These are phyloP conservation scores for Pipistrellus nathusii DNA, from an alignment of 2,797 vertebrate species.

Conservation along the genomic window DNA sequence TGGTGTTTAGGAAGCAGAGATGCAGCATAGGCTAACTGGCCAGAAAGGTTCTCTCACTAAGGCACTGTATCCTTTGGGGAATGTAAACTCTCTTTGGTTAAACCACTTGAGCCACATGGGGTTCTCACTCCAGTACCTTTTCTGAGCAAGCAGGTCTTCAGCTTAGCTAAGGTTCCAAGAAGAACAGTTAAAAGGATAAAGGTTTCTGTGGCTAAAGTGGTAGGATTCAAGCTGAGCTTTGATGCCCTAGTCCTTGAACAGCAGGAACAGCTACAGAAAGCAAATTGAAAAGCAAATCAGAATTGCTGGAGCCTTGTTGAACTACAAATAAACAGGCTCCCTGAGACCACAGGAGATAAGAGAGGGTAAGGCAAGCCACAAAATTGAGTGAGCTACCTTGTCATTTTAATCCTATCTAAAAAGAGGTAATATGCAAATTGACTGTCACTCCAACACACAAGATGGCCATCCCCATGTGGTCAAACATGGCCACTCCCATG, in stretches of 20 bases:
- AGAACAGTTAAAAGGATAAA: constrained; percentile 69
- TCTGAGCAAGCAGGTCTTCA: constrained; percentile 45
- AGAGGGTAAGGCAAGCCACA: constrained; percentile 37
- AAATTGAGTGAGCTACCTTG: constrained; percentile 45
- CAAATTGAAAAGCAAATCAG: constrained; percentile 68
- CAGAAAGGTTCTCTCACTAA: background rate
- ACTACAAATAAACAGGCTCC: constrained; percentile 68
- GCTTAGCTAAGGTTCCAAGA: constrained; percentile 50
- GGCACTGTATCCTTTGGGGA: background rate
- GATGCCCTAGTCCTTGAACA: constrained; percentile 61
- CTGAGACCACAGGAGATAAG: constrained; percentile 26
- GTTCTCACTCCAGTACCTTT: constrained; percentile 43
- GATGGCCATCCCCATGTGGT: no score
- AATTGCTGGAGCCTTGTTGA: constrained; percentile 73
- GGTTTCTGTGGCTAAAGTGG: constrained; percentile 61
- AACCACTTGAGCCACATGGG: constrained; percentile 15
- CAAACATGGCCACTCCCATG: no score
- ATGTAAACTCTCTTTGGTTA: constrained; percentile 48
- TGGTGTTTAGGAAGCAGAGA: background rate
- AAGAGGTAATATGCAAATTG: no score
- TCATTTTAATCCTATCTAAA: constrained; percentile 46
- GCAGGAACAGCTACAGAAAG: constrained; percentile 69
- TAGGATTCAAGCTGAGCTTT: constrained; percentile 70
- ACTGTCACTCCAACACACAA: no score
- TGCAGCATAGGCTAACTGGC: background rate